Evolutionary conservation across 2,888 invertebrate species (phyloP).

Genomic region (Torymus aiolomorphi): DNA sequence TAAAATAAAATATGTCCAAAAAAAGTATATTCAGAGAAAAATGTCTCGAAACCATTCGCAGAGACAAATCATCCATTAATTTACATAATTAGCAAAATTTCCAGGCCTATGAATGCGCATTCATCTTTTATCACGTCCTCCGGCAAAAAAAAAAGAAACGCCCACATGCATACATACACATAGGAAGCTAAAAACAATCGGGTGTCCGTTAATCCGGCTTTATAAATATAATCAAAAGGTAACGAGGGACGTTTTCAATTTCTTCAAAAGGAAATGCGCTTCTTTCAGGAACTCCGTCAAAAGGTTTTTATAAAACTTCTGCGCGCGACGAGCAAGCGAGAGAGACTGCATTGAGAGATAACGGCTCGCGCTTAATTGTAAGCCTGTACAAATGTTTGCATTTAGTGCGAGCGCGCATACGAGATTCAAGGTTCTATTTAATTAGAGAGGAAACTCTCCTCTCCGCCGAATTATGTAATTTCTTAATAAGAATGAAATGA

Average conservation of each 20-base stretch:
- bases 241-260: neutral
- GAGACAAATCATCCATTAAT: too few relatives aligned
- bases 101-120: too few relatives aligned
- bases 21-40: too few relatives aligned
- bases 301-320: neutral
- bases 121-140: too few relatives aligned
- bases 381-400: conserved; percentile 24
- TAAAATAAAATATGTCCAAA: too few relatives aligned
- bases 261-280: neutral
- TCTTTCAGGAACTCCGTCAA: neutral
- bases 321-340: neutral
- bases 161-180: too few relatives aligned
- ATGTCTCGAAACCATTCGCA: too few relatives aligned
- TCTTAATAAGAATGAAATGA: conserved; percentile 33
- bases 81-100: too few relatives aligned
- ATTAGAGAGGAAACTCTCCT: conserved; percentile 49
- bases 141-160: too few relatives aligned
- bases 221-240: too few relatives aligned
- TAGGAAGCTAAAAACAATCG: too few relatives aligned
- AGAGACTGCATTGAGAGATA: conserved; percentile 18
- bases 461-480: conserved; percentile 39
- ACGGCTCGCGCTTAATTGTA: conserved; percentile 36
- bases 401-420: conserved; percentile 13
- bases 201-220: too few relatives aligned
- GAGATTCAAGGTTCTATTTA: conserved; percentile 45